A percentile compares a stretch with the other conserved stretches of the same genome.
phyloP scores from a whole-genome alignment of 1,140 invertebrate species.

The Latrodectus geometricus region DNA sequence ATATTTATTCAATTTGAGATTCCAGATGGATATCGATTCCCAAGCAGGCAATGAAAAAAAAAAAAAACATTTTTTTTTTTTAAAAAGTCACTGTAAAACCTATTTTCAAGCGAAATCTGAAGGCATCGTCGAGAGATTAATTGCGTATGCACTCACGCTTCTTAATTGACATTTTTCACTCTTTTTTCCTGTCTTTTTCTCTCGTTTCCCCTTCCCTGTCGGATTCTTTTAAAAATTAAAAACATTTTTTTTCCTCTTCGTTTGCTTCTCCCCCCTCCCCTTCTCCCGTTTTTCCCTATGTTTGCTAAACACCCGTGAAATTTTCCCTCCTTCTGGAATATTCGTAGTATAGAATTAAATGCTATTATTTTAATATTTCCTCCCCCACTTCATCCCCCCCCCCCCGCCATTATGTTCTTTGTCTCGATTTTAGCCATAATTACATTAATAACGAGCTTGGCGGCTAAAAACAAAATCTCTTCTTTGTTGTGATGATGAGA shows the following conservation, averaged over 20 bases:
- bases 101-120: conserved; percentile 36
- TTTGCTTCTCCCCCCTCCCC: neutral
- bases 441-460: conserved; percentile 59
- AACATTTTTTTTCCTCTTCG: neutral
- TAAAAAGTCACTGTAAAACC: neutral
- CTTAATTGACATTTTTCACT: conserved; percentile 59
- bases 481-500: conserved; percentile 50
- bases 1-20: no score
- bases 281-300: neutral
- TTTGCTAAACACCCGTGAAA: neutral
- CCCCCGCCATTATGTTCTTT: conserved; percentile 44
- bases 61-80: no score
- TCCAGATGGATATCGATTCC: no score
- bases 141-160: conserved; percentile 51
- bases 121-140: conserved; percentile 48
- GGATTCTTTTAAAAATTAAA: conserved; percentile 37
- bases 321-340: neutral
- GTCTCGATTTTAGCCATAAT: conserved; percentile 57
- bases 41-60: no score
- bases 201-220: neutral
- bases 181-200: conserved; percentile 8
- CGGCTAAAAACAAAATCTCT: conserved; percentile 50
- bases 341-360: conserved; percentile 45
- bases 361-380: conserved; percentile 61
- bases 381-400: neutral